Base-by-base conservation (phyloP, 2,888 invertebrate species). In the Nasonovia ribisnigri region DNA sequence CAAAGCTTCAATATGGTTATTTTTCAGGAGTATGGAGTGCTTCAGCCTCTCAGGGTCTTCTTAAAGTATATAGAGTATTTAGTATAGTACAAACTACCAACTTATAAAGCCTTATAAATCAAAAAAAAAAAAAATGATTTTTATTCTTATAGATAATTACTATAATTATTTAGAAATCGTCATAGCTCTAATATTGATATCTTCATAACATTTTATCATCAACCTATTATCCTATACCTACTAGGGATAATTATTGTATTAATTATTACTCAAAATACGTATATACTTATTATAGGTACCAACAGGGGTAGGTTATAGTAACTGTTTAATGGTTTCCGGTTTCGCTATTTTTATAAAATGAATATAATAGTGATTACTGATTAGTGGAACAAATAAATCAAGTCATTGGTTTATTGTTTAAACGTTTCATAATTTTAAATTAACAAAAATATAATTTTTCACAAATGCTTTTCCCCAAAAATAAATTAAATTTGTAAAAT, bases 391-490 rank as follows among this genome's bases (percentile, higher is more conserved):
- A 90, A 90, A 90, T 67, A 90, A 20, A 43, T 90, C 67, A 90
- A 67, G n/a, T 90, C 26, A 48, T 90, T 6, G 11, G 10, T 51
- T 48, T 46, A 29, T 57, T 84, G 20, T 29, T 91, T 54, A 84
- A 43, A 91, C 29, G 77, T n/a, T 89, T 89, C 42, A 67, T 48
- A 11, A n/a, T 67, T 88, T 92, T n/a, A 88, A 92, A 77, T 88
- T 54, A 88, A 92, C 77, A 89, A 93, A 90, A 92, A 92, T 92
- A 89, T 90, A 89, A 89, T 48, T 89, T 93, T 90, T 90, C 36
- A 84, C 86, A 89, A 89, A 84, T 90, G 54, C 11, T 84, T 89
- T 46, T 29, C 48, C 57, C 93, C 84, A 46, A 84, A 92, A 92
- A 42, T 88, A 92, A 93, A 88, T 88, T 36, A 57, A 84, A 77